Evolutionary conservation across 2,888 invertebrate genomes (phyloP).

Genomic region (Thecophora atra): DNA sequence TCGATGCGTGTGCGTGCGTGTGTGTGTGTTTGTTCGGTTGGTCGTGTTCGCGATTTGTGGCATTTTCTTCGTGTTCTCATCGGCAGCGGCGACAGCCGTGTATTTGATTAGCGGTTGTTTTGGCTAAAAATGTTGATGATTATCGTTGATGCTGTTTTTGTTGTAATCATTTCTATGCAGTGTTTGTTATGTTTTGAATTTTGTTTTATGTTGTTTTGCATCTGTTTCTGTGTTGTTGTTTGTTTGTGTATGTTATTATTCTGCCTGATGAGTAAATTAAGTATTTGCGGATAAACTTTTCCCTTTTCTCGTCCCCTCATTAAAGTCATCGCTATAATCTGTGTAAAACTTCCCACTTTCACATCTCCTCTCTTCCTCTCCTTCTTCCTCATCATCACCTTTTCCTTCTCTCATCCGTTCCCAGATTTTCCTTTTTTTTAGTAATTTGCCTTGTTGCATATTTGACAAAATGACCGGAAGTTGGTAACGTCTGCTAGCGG

Average conservation of each 20-base stretch:
- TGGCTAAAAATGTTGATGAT: conserved; percentile 42
- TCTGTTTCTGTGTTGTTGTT: neutral
- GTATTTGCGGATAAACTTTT: conserved; percentile 25
- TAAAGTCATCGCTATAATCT: no score
- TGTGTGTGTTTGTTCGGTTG: conserved; percentile 18
- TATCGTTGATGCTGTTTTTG: conserved; percentile 31
- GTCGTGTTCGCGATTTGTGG: conserved; percentile 23
- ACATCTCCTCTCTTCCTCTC: neutral
- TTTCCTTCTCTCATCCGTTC: neutral
- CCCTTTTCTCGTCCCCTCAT: neutral
- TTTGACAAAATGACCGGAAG: conserved; percentile 40
- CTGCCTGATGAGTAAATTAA: conserved; percentile 41
- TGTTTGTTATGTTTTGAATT: conserved; percentile 19
- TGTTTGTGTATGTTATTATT: conserved; percentile 42
- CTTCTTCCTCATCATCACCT: neutral
- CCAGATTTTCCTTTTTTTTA: no score
- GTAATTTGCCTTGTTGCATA: neutral
- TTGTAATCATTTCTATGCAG: no score
- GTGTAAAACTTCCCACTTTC: no score
- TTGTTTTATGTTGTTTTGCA: conserved; percentile 10
- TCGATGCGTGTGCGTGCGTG: conserved; percentile 1
- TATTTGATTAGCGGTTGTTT: conserved; percentile 63
- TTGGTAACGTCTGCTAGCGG: conserved; percentile 44
- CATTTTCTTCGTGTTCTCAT: conserved; percentile 27
- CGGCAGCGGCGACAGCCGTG: conserved; percentile 47